These are phyloP conservation scores for Muraenolepis orangiensis DNA, from an alignment of 2,797 vertebrate species.

Conservation along the genomic window DNA sequence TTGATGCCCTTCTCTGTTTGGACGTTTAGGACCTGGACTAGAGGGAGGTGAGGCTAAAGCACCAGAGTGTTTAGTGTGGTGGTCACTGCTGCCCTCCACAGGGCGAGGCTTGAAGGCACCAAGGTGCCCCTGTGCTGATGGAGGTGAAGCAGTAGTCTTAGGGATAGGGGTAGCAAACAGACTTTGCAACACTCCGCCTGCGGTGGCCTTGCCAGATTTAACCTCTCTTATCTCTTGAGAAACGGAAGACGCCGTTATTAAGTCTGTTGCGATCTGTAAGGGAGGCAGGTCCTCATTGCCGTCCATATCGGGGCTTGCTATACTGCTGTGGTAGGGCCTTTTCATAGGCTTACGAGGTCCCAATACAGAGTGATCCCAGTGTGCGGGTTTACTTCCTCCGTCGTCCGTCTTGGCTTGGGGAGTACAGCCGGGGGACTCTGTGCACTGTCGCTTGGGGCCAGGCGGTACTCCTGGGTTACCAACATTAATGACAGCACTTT, in stretches of 20 bases:
- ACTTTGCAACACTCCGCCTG: not conserved
- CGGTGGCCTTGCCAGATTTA: not conserved
- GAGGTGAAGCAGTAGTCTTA: conserved; percentile 1
- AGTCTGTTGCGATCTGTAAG: not conserved
- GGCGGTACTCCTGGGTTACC: not conserved
- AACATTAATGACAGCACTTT: not conserved
- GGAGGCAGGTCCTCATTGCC: not conserved
- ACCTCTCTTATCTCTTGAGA: not conserved
- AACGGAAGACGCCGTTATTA: not conserved
- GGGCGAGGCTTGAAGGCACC: not conserved
- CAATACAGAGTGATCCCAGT: not conserved
- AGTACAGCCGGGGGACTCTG: not conserved
- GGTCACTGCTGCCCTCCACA: not conserved
- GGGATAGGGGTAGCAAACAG: conserved; percentile 33
- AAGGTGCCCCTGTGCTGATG: not conserved
- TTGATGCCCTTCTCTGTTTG: not conserved
- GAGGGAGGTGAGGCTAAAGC: not conserved
- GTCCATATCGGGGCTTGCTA: not conserved
- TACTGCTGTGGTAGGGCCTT: conserved; percentile 23
- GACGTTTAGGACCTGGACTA: not conserved
- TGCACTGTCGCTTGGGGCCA: not conserved
- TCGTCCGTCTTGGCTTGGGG: not conserved
- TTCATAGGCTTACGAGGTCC: not conserved
- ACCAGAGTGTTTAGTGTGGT: not conserved
- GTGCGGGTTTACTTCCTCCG: not conserved